Evolutionary conservation across 2,888 invertebrate genomes (phyloP).

Genomic region (Drosophila parthenogenetica): DNA sequence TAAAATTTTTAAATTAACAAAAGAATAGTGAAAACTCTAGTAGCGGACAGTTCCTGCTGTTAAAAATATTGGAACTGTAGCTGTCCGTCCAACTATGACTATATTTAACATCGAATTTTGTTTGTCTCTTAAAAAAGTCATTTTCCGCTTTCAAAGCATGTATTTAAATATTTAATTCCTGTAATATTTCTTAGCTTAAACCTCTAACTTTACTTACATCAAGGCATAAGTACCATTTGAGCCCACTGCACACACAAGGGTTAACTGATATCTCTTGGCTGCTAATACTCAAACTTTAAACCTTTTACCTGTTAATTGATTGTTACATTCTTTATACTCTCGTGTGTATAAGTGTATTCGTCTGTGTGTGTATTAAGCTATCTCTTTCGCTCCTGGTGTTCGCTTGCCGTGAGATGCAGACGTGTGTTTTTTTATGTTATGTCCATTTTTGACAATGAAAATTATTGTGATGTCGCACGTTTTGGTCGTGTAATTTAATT

Average conservation of each 20-base stretch:
- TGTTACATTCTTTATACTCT: conserved; percentile 70
- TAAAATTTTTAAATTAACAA: too few relatives aligned
- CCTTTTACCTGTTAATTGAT: conserved; percentile 80
- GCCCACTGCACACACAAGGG: conserved; percentile 30
- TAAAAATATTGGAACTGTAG: too few relatives aligned
- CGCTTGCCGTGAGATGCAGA: conserved; percentile 50
- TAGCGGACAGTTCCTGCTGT: too few relatives aligned
- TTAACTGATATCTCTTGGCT: conserved; percentile 51
- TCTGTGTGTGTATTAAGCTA: conserved; percentile 8
- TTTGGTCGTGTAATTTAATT: conserved; percentile 80
- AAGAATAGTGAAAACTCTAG: too few relatives aligned
- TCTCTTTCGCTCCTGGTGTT: conserved; percentile 18
- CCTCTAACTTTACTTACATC: too few relatives aligned
- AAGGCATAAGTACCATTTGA: too few relatives aligned
- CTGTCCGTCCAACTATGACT: too few relatives aligned
- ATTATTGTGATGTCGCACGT: conserved; percentile 75
- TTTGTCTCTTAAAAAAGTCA: too few relatives aligned
- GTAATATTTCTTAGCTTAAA: too few relatives aligned
- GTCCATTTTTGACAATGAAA: conserved; percentile 78
- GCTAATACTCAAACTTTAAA: conserved; percentile 34
- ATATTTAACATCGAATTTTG: too few relatives aligned
- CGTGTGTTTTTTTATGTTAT: conserved; percentile 76
- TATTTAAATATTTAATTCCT: too few relatives aligned
- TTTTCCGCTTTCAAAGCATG: too few relatives aligned
- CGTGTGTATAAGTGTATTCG: conserved; percentile 2